Percentiles rank a stretch among this genome's conserved stretches.
Conservation (phyloP, 1,140 invertebrate species). For the Hestina assimilis region DNA sequence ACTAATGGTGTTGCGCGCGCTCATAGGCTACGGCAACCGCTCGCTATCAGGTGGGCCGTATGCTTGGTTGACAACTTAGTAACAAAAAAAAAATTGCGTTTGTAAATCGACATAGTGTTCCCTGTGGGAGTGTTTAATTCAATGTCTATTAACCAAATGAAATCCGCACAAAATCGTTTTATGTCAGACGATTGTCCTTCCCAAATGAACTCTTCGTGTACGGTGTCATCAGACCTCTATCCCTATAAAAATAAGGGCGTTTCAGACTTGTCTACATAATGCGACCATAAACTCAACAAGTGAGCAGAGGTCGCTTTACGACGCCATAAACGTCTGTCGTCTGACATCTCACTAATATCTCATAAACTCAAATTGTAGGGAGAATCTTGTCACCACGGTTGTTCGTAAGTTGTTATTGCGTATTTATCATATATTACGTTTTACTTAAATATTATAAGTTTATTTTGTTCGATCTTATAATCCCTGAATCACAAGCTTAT, state of each 20-base stretch:
- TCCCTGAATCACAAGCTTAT: too few relatives aligned
- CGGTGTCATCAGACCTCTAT: conserved; percentile 10
- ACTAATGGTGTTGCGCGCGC: too few relatives aligned
- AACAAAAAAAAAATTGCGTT: neutral
- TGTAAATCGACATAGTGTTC: neutral
- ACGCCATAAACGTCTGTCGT: conserved; percentile 60
- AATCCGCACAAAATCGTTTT: conserved; percentile 5
- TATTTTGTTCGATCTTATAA: too few relatives aligned
- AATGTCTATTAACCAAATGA: neutral
- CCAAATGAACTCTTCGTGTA: conserved; percentile 8
- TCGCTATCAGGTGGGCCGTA: too few relatives aligned
- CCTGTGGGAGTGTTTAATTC: neutral
- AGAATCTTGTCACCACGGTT: conserved; percentile 41
- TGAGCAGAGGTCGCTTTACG: conserved; percentile 68
- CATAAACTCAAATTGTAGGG: conserved; percentile 56
- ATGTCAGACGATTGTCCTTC: conserved; percentile 1
- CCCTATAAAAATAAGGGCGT: conserved; percentile 34
- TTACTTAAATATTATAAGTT: conserved; percentile 14
- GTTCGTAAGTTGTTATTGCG: conserved; percentile 23
- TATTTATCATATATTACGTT: conserved; percentile 20
- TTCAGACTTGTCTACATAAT: conserved; percentile 34
- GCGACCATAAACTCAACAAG: conserved; percentile 67
- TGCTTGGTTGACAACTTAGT: too few relatives aligned
- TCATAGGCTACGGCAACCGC: too few relatives aligned
- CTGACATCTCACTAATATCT: conserved; percentile 73